Conservation (phyloP, 2,888 invertebrate genomes). For the Flabesymbios commensalis region DNA sequence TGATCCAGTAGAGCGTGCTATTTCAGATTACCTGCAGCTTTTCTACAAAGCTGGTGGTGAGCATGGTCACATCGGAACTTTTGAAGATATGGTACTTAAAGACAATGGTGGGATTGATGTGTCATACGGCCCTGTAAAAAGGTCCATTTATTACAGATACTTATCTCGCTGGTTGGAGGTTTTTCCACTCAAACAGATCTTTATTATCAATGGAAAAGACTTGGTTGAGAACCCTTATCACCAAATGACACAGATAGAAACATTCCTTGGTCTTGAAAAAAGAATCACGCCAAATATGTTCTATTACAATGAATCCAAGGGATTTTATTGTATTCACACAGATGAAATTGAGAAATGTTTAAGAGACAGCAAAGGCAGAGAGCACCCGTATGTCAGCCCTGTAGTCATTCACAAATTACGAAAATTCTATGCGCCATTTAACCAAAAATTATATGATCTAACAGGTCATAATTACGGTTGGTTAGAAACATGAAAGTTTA, state of each 20-base stretch:
- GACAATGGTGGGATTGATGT: slow-evolving; percentile 58
- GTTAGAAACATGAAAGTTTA: too few relatives aligned
- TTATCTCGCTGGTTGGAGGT: slow-evolving; percentile 89
- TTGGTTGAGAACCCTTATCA: slow-evolving; percentile 48
- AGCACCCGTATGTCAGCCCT: slow-evolving; percentile 83
- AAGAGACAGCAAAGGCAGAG: slow-evolving; percentile 83
- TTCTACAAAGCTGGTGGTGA: slow-evolving; percentile 66
- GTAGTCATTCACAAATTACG: slow-evolving; percentile 61
- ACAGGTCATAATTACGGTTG: slow-evolving; percentile 89
- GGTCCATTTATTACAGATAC: slow-evolving; percentile 67
- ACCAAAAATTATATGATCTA: slow-evolving; percentile 69
- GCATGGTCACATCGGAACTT: slow-evolving; percentile 3
- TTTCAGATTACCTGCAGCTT: slow-evolving; percentile 95
- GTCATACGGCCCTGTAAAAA: slow-evolving; percentile 57
- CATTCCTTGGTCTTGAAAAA: slow-evolving; percentile 49
- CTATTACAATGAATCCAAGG: slow-evolving; percentile 94
- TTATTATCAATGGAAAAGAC: slow-evolving; percentile 77
- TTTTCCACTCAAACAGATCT: slow-evolving; percentile 87
- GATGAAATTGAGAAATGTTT: slow-evolving; percentile 78
- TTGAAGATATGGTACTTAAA: slow-evolving; percentile 53
- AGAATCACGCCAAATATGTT: slow-evolving; percentile 73
- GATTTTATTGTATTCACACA: slow-evolving; percentile 79
- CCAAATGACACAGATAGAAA: slow-evolving; percentile 49
- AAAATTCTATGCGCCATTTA: slow-evolving; percentile 45
- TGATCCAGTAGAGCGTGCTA: slow-evolving; percentile 92